Evolutionary conservation across 2,113 vertebrate species (phyloP).

Genomic region (Indri indri): DNA sequence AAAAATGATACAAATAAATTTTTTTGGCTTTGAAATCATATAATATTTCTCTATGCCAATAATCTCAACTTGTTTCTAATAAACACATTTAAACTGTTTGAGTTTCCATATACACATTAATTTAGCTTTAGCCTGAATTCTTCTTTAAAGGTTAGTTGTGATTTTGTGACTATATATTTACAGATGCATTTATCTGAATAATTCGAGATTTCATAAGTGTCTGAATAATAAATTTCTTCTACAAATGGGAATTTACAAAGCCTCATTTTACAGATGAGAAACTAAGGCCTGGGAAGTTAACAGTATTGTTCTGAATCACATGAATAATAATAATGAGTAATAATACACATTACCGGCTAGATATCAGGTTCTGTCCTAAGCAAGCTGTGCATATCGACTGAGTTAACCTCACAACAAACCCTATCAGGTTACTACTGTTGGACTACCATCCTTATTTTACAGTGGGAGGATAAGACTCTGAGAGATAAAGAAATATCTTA

Average conservation of each 20-base stretch:
- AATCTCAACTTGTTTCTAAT: neutral
- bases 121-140: neutral
- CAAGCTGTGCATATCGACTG: neutral
- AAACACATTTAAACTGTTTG: neutral
- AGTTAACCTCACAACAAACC: neutral
- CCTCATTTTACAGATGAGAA: neutral
- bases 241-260: neutral
- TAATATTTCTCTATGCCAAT: neutral
- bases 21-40: neutral
- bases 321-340: neutral
- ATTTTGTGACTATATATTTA: neutral
- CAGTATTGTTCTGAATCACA: neutral
- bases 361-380: too few relatives aligned
- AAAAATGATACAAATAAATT: neutral
- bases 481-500: neutral
- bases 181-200: neutral
- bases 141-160: neutral
- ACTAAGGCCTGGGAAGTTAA: neutral
- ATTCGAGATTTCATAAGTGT: neutral
- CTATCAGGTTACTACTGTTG: neutral
- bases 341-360: neutral
- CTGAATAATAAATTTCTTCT: neutral
- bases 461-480: neutral
- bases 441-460: neutral
- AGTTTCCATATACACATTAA: neutral